Base-by-base conservation (phyloP, 2,797 vertebrate genomes). In the Percopsis omiscomaycus region DNA sequence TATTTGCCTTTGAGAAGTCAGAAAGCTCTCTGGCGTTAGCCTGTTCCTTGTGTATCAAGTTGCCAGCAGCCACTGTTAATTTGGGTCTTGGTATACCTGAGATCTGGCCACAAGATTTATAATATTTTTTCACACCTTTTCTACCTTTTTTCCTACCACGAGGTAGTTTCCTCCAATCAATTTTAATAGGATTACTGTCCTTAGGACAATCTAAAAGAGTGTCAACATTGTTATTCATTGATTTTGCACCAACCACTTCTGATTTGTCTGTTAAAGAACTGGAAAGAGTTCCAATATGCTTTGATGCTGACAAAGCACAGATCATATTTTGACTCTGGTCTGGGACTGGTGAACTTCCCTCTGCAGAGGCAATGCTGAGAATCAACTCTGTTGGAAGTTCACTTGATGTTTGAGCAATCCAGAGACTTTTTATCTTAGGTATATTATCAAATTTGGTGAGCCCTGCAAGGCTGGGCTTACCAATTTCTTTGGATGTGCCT, bases 301-400 rank as follows among this genome's bases (percentile, higher is more conserved):
- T 79, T 53, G 30, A 13, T 49, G 65, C 15, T 5, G 77, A 57
- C 10, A 74, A 55, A 14, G 64, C 32, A 64, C 45, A 45, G 46
- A 72, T 64, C 15, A 68, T 37, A 61, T 12, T 67, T 49, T 67
- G 42, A 55, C 60, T 65, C 29, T 64, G 54, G 44, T 77, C 65
- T 27, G 55, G 42, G 27, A 77, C 58, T 28, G 12, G 30, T 46
- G 42, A 27, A 64, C 71, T 79, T 77, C 3, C 61, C 49, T 87
- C 80, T 49, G 84, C 87, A 0, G 90, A 86, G 54, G 87, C 87
- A 56, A 90, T 84, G 69, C 85, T 88, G 46, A 90, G 78, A 59
- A 90, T 88, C 47, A 90, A 66, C 71, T 90, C 89, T 70, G 82
- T 66, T 32, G 89, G 79, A 32, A 84, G 76, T 56, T 91, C 80